phyloP scores from a whole-genome alignment of 2,113 vertebrate species.

The Phoenicopterus ruber region DNA sequence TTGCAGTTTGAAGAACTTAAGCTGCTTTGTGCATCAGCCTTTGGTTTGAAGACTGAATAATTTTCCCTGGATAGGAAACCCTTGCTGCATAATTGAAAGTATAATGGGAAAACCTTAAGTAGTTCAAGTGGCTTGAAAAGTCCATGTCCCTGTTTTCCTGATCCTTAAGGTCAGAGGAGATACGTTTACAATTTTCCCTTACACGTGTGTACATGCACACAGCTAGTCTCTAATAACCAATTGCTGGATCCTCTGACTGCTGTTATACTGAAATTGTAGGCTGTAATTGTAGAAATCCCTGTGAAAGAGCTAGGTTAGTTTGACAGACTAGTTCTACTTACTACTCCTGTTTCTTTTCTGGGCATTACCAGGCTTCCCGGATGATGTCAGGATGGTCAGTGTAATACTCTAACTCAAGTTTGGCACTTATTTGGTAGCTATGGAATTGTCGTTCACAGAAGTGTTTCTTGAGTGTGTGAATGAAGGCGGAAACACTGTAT shows the following conservation, averaged over 20 bases:
- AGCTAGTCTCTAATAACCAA: neutral
- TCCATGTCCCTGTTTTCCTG: neutral
- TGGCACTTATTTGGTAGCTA: neutral
- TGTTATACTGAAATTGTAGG: neutral
- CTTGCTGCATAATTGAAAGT: neutral
- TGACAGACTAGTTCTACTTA: neutral
- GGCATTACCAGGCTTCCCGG: neutral
- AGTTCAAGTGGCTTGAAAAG: neutral
- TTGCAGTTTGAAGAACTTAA: neutral
- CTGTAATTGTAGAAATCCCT: neutral
- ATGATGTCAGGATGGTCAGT: neutral
- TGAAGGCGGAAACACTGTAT: neutral
- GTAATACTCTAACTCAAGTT: neutral
- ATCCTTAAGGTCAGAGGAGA: neutral
- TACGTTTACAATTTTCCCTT: neutral
- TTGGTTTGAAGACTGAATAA: neutral
- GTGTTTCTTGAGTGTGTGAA: neutral
- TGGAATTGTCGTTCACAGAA: neutral
- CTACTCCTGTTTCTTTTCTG: neutral
- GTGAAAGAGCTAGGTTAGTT: neutral
- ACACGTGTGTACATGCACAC: no score
- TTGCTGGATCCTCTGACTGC: neutral
- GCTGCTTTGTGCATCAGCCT: neutral
- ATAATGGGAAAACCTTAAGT: neutral
- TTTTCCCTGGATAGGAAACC: neutral